Percentiles rank a stretch among this genome's conserved stretches.
These are phyloP conservation scores for Helobdella robusta DNA, from an alignment of 2,888 invertebrate genomes.

Conservation along the genomic window DNA sequence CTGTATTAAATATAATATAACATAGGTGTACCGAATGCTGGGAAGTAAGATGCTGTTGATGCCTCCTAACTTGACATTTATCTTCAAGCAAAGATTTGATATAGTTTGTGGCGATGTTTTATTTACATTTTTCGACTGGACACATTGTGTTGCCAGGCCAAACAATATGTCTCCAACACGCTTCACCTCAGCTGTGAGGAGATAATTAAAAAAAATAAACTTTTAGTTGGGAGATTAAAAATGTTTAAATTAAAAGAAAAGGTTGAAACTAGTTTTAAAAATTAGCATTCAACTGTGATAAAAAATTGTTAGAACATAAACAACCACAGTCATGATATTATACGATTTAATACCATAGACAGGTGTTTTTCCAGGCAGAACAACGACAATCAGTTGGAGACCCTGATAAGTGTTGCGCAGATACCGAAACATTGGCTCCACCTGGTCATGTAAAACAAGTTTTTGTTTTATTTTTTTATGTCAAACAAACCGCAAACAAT, in stretches of 20 bases:
- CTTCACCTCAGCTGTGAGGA: constrained; percentile 79
- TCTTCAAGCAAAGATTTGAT: constrained; percentile 96
- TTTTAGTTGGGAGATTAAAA: too few species aligned
- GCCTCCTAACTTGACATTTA: constrained; percentile 97
- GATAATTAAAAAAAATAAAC: too few species aligned
- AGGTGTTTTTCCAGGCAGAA: constrained; percentile 95
- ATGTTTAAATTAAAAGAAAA: too few species aligned
- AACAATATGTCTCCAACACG: constrained; percentile 96
- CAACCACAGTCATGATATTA: too few species aligned
- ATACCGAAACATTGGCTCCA: constrained; percentile 54
- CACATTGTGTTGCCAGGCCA: constrained; percentile 99
- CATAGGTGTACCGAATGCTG: constrained; percentile 86
- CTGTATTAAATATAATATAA: too few species aligned
- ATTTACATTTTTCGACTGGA: constrained; percentile 99
- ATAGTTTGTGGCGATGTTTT: constrained; percentile 98
- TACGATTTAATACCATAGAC: too few species aligned
- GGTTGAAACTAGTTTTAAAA: background rate
- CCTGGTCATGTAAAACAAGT: too few species aligned
- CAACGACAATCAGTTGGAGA: constrained; percentile 90
- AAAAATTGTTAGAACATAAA: too few species aligned
- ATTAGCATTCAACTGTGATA: too few species aligned
- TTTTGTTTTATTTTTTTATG: too few species aligned
- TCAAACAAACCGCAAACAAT: too few species aligned
- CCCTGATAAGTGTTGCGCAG: constrained; percentile 91
- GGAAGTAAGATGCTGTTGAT: constrained; percentile 98